These are phyloP conservation scores for Macaca nemestrina DNA, from an alignment of 2,113 vertebrate genomes.

Conservation along the genomic window DNA sequence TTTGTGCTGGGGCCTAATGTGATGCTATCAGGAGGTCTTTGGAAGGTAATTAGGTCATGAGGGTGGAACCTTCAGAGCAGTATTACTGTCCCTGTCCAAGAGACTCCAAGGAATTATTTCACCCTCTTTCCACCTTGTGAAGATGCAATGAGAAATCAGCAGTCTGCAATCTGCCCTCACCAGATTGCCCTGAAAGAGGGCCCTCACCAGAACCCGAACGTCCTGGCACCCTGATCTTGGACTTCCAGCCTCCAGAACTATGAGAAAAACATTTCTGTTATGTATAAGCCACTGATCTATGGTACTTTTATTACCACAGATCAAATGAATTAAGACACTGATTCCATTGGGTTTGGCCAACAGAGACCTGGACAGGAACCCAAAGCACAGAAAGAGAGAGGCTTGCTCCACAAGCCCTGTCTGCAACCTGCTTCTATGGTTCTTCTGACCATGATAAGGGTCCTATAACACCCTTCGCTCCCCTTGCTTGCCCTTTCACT, in stretches of 20 bases:
- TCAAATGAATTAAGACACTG: background rate
- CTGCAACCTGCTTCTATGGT: too few relatives aligned
- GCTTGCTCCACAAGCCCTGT: too few relatives aligned
- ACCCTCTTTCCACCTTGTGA: background rate
- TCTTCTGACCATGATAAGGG: background rate
- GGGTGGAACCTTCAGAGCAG: too few relatives aligned
- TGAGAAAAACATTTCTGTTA: background rate
- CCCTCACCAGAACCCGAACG: background rate
- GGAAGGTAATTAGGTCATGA: background rate
- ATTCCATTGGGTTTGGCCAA: background rate
- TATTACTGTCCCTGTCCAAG: background rate
- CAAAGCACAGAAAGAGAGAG: background rate
- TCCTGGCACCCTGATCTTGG: background rate
- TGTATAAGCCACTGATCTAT: background rate
- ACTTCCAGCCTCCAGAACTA: background rate
- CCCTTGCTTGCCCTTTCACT: background rate
- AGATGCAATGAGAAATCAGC: background rate
- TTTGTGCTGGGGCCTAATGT: background rate
- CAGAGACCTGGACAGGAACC: too few relatives aligned
- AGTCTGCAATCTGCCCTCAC: background rate
- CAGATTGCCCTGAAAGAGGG: too few relatives aligned
- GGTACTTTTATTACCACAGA: background rate
- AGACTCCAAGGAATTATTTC: background rate
- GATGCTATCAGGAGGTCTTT: too few relatives aligned
- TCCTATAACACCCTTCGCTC: fast-evolving